Conservation (phyloP, 2,888 invertebrate species). For the Cheilosia vernalis region DNA sequence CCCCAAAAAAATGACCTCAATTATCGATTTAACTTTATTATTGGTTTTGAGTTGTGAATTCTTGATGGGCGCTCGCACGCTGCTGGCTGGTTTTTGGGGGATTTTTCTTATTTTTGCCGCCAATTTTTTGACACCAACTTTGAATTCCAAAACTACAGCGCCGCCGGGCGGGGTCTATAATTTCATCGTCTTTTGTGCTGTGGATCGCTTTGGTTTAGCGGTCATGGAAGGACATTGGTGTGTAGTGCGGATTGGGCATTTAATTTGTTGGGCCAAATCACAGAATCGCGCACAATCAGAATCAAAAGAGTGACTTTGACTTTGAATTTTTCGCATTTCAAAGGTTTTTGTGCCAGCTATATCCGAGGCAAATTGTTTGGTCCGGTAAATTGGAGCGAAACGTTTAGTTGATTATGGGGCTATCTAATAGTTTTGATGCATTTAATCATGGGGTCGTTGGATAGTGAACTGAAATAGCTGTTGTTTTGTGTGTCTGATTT, state of each 20-base stretch:
- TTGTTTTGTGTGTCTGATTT: conserved; percentile 53
- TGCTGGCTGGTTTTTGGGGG: neutral
- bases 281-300: conserved; percentile 57
- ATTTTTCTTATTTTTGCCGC: conserved; percentile 26
- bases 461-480: conserved; percentile 66
- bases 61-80: conserved; percentile 9
- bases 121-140: conserved; percentile 65
- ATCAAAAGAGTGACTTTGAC: conserved; percentile 68
- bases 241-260: conserved; percentile 49
- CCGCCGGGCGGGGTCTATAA: conserved; percentile 58
- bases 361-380: conserved; percentile 64
- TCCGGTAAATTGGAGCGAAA: conserved; percentile 75
- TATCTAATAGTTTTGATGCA: conserved; percentile 70
- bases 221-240: neutral
- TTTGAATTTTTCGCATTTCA: conserved; percentile 62
- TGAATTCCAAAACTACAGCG: neutral
- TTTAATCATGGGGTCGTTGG: conserved; percentile 72
- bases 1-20: conserved; percentile 81
- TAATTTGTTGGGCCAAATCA: conserved; percentile 57
- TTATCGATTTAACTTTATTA: conserved; percentile 84
- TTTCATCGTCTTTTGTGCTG: conserved; percentile 44
- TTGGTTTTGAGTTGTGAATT: conserved; percentile 80
- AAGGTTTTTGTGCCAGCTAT: conserved; percentile 3
- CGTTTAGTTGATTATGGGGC: conserved; percentile 75
- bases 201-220: neutral